These are phyloP conservation scores for Ctenodactylus gundi DNA, from an alignment of 2,113 vertebrate species.

Conservation along the genomic window DNA sequence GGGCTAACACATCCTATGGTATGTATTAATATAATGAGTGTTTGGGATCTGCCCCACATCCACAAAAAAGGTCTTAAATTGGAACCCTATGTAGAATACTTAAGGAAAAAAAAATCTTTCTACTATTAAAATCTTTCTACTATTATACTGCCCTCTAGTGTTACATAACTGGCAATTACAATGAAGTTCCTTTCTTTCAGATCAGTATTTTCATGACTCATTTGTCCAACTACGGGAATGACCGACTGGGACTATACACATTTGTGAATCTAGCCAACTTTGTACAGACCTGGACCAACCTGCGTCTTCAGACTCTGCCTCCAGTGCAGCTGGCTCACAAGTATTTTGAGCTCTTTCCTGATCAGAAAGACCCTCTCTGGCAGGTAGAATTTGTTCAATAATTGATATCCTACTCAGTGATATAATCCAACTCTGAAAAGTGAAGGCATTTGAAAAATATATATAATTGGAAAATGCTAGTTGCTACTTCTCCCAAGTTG, in stretches of 20 bases:
- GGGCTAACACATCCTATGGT: not conserved
- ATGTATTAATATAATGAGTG: not conserved
- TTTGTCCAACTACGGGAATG: conserved; percentile 85
- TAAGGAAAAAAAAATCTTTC: fast-evolving
- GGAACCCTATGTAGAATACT: not conserved
- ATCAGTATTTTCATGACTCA: conserved; percentile 99
- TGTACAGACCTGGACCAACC: conserved; percentile 93
- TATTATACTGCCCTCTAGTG: conserved; percentile 79
- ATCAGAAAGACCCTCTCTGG: conserved; percentile 96
- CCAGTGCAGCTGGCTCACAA: conserved; percentile 93
- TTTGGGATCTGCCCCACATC: not conserved
- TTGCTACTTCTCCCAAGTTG: not conserved
- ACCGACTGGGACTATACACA: conserved; percentile 92
- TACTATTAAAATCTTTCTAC: not conserved
- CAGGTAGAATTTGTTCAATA: conserved; percentile 85
- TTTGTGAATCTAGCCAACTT: conserved; percentile 97
- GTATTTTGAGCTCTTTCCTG: conserved; percentile 96
- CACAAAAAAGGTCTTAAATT: not conserved
- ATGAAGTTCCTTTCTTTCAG: conserved; percentile 78
- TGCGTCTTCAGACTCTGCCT: conserved; percentile 93
- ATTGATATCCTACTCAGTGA: not conserved
- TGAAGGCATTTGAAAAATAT: not conserved
- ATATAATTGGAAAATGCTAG: not conserved
- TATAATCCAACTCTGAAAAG: not conserved
- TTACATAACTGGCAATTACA: not conserved